A percentile compares a stretch with the other conserved stretches of the same genome.
Evolutionary conservation across 2,113 vertebrate genomes (phyloP).

Genomic region (Bothrops jararaca): DNA sequence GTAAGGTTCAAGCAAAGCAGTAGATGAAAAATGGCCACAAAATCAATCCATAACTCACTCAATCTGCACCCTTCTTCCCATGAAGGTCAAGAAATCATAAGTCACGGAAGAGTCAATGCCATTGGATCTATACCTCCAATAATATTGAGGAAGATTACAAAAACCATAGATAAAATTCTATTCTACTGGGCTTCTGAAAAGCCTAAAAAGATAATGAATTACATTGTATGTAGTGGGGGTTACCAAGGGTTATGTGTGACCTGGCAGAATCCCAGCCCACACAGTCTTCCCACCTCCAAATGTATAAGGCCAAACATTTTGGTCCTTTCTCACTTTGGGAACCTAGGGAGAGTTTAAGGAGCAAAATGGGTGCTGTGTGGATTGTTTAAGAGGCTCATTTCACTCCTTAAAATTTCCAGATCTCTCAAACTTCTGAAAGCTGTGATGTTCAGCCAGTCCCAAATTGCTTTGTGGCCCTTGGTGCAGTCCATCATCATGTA

Average conservation of each 20-base stretch:
- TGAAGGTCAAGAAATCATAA: not conserved
- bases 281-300: not conserved
- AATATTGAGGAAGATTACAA: not conserved
- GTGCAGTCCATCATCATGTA: not conserved
- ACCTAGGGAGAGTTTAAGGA: not conserved
- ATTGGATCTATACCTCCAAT: not conserved
- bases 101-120: not conserved
- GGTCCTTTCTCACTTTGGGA: not conserved
- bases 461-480: not conserved
- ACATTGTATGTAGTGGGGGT: not conserved
- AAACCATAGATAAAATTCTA: not conserved
- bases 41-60: not conserved
- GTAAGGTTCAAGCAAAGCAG: not conserved
- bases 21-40: not conserved
- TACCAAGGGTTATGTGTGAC: not conserved
- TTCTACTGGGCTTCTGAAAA: not conserved
- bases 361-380: too few relatives aligned
- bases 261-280: not conserved
- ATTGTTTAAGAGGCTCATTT: not conserved
- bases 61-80: not conserved
- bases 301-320: not conserved
- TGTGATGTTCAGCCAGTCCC: not conserved
- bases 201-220: too few relatives aligned
- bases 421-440: not conserved
- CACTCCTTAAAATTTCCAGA: not conserved